These are phyloP conservation scores for Aptenodytes patagonicus DNA, from an alignment of 2,113 vertebrate species.

Conservation along the genomic window DNA sequence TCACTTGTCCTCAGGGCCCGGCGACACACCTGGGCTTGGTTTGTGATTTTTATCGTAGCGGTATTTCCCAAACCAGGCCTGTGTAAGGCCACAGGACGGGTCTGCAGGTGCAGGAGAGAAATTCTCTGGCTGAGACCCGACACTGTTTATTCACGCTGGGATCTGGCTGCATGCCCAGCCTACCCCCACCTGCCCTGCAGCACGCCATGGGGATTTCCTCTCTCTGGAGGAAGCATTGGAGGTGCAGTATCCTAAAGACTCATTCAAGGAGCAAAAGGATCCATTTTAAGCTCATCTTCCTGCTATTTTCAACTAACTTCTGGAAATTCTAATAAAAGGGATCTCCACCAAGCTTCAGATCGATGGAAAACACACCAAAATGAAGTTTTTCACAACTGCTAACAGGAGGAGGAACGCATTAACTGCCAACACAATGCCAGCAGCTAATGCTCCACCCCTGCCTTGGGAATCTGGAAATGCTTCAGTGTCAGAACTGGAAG, in stretches of 20 bases:
- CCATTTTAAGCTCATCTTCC: not conserved
- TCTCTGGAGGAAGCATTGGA: not conserved
- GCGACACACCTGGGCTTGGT: not conserved
- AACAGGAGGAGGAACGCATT: not conserved
- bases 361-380: not conserved
- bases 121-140: not conserved
- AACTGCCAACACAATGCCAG: not conserved
- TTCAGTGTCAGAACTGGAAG: not conserved
- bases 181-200: not conserved
- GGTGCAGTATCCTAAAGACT: not conserved
- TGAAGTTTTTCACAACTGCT: not conserved
- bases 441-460: not conserved
- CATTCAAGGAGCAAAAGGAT: not conserved
- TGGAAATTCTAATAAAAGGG: not conserved
- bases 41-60: rapidly evolving
- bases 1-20: rapidly evolving
- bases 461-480: not conserved
- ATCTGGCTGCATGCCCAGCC: not conserved
- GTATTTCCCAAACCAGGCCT: not conserved
- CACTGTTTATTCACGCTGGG: rapidly evolving
- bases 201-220: rapidly evolving
- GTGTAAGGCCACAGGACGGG: not conserved
- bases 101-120: not conserved
- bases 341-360: not conserved
- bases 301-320: not conserved